Evolutionary conservation across 2,113 vertebrate genomes (phyloP).

Genomic region (Macaca nemestrina): DNA sequence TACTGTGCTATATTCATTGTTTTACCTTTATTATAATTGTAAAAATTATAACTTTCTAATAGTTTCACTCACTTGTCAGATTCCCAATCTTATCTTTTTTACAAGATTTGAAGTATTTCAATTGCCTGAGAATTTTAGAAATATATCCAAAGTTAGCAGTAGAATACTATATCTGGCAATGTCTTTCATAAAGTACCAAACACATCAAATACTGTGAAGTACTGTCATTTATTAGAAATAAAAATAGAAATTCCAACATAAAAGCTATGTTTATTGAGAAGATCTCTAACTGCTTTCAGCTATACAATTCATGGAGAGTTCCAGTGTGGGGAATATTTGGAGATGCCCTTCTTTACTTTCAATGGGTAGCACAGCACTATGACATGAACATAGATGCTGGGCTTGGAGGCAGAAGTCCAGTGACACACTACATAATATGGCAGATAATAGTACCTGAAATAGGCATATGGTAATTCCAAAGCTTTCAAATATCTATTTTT

Average conservation of each 20-base stretch:
- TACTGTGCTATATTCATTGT: neutral
- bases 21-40: constrained; percentile 18
- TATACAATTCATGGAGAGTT: neutral
- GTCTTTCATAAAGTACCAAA: neutral
- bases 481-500: neutral
- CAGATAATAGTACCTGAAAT: neutral
- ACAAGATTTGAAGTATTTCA: constrained; percentile 12
- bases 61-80: neutral
- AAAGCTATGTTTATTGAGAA: neutral
- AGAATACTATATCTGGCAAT: neutral
- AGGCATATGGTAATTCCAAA: neutral
- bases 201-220: neutral
- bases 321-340: neutral
- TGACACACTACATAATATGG: neutral
- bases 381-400: neutral
- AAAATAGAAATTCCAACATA: constrained; percentile 32
- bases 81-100: neutral
- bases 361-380: neutral
- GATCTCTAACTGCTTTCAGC: neutral
- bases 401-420: neutral
- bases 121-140: constrained; percentile 35
- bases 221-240: neutral
- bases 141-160: neutral
- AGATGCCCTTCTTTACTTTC: neutral
- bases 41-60: neutral